Evolutionary conservation across 2,113 vertebrate genomes (phyloP).

Genomic region (Baryphthengus martii): DNA sequence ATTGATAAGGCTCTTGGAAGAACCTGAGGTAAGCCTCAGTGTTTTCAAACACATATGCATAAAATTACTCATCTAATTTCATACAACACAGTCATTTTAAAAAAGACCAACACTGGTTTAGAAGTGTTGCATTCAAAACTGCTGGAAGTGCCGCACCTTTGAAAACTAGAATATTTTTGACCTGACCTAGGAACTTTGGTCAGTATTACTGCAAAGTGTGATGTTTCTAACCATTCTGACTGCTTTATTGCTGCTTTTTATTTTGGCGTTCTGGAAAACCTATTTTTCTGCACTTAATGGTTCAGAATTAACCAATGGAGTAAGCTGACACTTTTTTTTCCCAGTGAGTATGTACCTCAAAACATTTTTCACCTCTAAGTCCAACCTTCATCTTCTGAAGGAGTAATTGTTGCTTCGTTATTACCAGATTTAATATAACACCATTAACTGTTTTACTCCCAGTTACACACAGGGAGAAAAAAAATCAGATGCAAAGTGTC

Average conservation of each 20-base stretch:
- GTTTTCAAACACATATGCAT: neutral
- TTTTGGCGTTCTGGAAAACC: neutral
- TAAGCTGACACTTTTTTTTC: neutral
- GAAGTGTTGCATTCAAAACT: neutral
- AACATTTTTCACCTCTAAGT: neutral
- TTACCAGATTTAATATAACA: neutral
- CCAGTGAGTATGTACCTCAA: neutral
- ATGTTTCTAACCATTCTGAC: neutral
- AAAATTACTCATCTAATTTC: neutral
- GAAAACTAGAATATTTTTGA: neutral
- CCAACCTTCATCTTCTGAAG: neutral
- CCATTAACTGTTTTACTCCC: neutral
- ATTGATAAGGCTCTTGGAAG: neutral
- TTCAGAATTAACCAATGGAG: neutral
- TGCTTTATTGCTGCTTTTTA: neutral
- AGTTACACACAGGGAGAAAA: neutral
- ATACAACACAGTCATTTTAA: neutral
- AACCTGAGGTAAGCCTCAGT: neutral
- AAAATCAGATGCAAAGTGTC: neutral
- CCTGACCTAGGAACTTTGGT: neutral
- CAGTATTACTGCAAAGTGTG: neutral
- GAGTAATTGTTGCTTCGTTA: neutral
- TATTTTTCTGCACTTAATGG: neutral
- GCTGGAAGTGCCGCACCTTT: neutral
- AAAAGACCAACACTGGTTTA: neutral